Evolutionary conservation across 1,140 invertebrate genomes (phyloP), one percentile per base, ranked within the genome.

Genomic region (Bombus haemorrhoidalis): DNA sequence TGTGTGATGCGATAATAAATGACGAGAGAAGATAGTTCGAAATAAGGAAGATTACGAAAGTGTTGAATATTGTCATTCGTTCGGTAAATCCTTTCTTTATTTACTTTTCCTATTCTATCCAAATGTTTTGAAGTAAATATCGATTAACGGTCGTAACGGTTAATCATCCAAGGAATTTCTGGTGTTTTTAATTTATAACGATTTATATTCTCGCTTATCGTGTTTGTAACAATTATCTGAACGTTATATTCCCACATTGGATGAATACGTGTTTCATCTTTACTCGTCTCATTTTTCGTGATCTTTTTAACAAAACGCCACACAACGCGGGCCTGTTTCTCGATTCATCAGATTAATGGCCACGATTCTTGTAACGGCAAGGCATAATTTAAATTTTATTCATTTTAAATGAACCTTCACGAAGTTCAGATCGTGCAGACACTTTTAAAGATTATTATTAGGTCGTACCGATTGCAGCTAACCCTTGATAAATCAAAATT

Each of bases 271-370:
- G 43, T 53, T 69, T 53, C 64, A 43, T 43, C 37, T 43, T 66
- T n/a, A 25, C 22, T 1, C 32, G n/a, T 80, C 25, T 18, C 25
- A 37, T 53, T 47, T 69, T 53, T 80, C 43, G 43, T 47, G 34
- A 68, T 79, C 41, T 68, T 79, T 79, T 68, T 37, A 47, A 79
- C 32, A 68, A 69, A 80, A 37, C 64, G 41, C 32, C 43, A 8
- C 43, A 80, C 78, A 80, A 80, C 78, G 78, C 43, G 9, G 37
- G 43, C 12, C 15, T 80, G 64, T 80, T 80, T 53, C 64, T 28
- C 43, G 64, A n/a, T 25, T 18, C 41, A 47, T 53, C 66, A 12
- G 43, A 69, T 53, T 69, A 71, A 80, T 69, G 43, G 28, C 13
- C 28, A 34, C 32, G 64, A 79, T 47, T 80, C 64, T n/a, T 37